Evolutionary conservation across 2,888 invertebrate genomes (phyloP).

Genomic region (Ptilodon capucinus): DNA sequence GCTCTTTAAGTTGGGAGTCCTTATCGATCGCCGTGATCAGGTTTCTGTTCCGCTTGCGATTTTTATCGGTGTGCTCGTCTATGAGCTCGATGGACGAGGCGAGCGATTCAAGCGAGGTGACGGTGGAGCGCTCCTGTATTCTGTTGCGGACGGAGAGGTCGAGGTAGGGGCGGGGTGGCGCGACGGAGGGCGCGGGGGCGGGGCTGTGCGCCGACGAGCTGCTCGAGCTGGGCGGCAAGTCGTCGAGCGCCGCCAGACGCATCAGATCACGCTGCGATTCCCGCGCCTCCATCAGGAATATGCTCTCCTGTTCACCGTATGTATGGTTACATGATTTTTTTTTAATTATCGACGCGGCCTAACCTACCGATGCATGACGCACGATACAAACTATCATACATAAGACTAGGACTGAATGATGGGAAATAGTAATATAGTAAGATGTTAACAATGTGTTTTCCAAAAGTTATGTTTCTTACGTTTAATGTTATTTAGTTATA

Average conservation of each 20-base stretch:
- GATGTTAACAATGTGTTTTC: too few relatives aligned
- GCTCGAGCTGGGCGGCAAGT: constrained; percentile 30
- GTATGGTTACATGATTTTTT: constrained; percentile 10
- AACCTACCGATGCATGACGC: too few relatives aligned
- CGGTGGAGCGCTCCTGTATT: constrained; percentile 65
- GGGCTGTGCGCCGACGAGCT: constrained; percentile 19
- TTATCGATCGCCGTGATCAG: constrained; percentile 51
- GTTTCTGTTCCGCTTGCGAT: constrained; percentile 53
- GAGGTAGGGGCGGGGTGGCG: constrained; percentile 43
- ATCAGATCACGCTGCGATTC: constrained; percentile 87
- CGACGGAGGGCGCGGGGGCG: constrained; percentile 13
- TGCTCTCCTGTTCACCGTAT: constrained; percentile 85
- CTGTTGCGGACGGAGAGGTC: constrained; percentile 52
- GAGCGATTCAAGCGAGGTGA: constrained; percentile 82
- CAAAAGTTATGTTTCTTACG: too few relatives aligned
- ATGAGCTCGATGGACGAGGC: constrained; percentile 61
- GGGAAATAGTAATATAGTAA: too few relatives aligned
- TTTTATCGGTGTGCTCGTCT: constrained; percentile 45
- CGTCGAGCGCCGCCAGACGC: constrained; percentile 54
- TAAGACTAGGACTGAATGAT: too few relatives aligned
- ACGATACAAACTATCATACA: too few relatives aligned
- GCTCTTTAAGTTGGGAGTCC: constrained; percentile 66
- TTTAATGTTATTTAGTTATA: too few relatives aligned
- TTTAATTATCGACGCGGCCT: too few relatives aligned
- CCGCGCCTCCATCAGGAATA: constrained; percentile 90